These are phyloP conservation scores for Hystrix brachyura DNA, from an alignment of 2,113 vertebrate genomes.

Conservation along the genomic window DNA sequence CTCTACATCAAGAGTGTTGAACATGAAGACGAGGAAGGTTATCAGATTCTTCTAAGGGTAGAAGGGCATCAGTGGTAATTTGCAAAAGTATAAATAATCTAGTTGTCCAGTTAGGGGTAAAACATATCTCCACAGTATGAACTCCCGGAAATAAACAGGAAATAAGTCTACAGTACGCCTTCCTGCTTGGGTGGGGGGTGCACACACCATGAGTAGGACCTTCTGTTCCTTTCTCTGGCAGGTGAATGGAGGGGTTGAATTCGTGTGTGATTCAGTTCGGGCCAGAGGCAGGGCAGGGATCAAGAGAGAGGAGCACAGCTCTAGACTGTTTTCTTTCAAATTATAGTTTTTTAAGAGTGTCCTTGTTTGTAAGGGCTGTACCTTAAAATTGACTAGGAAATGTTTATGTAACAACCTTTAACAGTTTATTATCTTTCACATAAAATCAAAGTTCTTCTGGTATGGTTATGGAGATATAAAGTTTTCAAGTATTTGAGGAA, in stretches of 20 bases:
- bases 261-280: background rate
- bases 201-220: fast-evolving
- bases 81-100: background rate
- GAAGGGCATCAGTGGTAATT: background rate
- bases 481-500: background rate
- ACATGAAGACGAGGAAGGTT: background rate
- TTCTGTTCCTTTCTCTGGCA: background rate
- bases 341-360: background rate
- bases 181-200: no score
- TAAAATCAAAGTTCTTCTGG: background rate
- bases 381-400: background rate
- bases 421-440: background rate
- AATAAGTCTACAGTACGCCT: background rate
- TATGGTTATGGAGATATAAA: background rate
- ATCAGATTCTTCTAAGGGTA: background rate
- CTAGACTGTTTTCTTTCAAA: background rate
- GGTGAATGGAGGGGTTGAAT: background rate
- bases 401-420: background rate
- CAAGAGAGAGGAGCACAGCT: background rate
- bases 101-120: background rate
- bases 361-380: background rate
- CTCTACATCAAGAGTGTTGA: background rate
- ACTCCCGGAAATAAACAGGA: no score
- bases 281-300: background rate
- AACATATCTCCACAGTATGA: background rate